Evolutionary conservation across 1,140 invertebrate genomes (phyloP), one percentile per base, ranked within the genome.

Genomic region (Ooceraea biroi): DNA sequence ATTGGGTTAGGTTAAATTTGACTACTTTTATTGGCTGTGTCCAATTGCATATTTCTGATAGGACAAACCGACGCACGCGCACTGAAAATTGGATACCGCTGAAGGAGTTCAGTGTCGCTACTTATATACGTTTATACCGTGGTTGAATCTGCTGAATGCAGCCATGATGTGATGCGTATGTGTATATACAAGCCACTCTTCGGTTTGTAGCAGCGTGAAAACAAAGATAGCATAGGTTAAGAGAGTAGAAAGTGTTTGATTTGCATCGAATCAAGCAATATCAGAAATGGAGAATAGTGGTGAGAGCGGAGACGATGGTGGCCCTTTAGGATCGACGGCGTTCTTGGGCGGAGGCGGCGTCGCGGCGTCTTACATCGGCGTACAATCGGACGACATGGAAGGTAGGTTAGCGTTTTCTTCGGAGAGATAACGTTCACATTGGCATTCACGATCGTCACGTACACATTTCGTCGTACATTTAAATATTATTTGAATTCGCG

Each of bases 281-380:
- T 17, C 60, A 17, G 22, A 61, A 74, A 95, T 95, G 95, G 95
- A 95, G 90, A 95, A 95, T 66, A 94, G 94, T 63, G 93, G 94
- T 66, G 95, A 95, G 90, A 95, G 95, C 89, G 95, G 95, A 11
- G 95, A 95, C 76, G 95, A 95, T 58, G 91, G 90, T 19, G 92
- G 90, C 19, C 92, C 93, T 57, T 68, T 94, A 50, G 90, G 91
- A 83, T 65, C 93, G 44, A 69, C 94, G 77, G 84, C 90, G n/a
- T 93, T 95, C 90, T 90, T 93, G 85, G 86, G 92, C 14, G 90
- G 94, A 88, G 77, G 91, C 60, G 88, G 91, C 61, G 90, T 95
- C 41, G 85, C 92, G 76, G 82, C 89, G 25, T 92, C 92, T 1
- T 94, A 94, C 69, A 94, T 94, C 1, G 92, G 93, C 25, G 93